Conservation (phyloP, 2,888 invertebrate species). For the Cybosia mesomella region DNA sequence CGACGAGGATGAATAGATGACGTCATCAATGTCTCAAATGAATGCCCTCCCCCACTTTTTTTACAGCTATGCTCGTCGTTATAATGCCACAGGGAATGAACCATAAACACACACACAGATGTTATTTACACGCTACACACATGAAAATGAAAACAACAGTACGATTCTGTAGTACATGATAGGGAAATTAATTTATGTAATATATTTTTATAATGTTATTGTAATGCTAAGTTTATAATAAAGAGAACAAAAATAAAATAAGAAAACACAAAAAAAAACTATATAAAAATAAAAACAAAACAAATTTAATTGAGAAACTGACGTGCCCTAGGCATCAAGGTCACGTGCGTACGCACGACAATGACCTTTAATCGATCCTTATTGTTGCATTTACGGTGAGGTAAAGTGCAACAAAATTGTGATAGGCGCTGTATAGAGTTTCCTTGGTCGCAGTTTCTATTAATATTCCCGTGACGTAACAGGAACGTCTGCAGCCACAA, state of each 20-base stretch:
- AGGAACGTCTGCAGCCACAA: constrained; percentile 67
- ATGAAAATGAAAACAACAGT: constrained; percentile 60
- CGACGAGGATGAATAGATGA: constrained; percentile 92
- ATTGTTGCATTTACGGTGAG: constrained; percentile 60
- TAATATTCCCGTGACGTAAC: constrained; percentile 76
- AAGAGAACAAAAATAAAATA: constrained; percentile 82
- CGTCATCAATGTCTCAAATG: constrained; percentile 60
- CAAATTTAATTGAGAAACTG: constrained; percentile 55
- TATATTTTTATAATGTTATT: constrained; percentile 86
- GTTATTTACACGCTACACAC: constrained; percentile 60
- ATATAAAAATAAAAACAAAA: constrained; percentile 56
- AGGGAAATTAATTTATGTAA: constrained; percentile 78
- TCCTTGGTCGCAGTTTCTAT: constrained; percentile 62
- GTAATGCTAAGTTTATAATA: constrained; percentile 86
- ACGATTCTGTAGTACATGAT: constrained; percentile 65
- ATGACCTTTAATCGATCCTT: constrained; percentile 75
- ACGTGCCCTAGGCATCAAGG: constrained; percentile 67
- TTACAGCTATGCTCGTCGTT: constrained; percentile 84
- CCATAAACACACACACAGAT: constrained; percentile 64
- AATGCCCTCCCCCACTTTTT: constrained; percentile 79
- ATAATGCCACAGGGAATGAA: constrained; percentile 60
- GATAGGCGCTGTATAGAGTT: constrained; percentile 69
- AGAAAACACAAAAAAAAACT: constrained; percentile 69
- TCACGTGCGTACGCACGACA: constrained; percentile 75
- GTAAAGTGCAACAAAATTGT: constrained; percentile 63